Base-by-base conservation (phyloP, 2,888 invertebrate species). In the Standfussiana lucernea region DNA sequence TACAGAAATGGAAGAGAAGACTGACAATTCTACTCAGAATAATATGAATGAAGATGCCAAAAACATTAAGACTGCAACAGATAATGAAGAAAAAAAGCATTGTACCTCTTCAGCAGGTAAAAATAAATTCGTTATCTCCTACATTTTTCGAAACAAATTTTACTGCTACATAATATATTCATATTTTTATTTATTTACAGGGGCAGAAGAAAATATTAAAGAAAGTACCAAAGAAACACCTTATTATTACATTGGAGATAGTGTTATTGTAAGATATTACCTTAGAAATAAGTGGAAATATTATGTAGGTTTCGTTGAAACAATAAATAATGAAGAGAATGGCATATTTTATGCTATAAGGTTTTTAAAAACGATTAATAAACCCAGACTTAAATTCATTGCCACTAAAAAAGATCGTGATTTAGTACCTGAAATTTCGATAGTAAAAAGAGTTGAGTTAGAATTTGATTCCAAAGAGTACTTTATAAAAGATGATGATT, bases 221-320 rank as follows among this genome's bases (percentile, higher is more conserved):
- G 35, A 61, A 1, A 62, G 40, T 40, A 40, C 62, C 62, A 24
- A 62, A 2, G 62, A 62, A 37, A 62, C 6, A 37, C 62, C 3
- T 7, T 62, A 24, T 37, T 62, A 62, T 37, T 7, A 62, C 3
- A 6, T 0, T 62, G 13, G 7, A 37, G 45, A 47, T 21, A 47
- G 45, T 47, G 45, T 47, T 1, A 47, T 47, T 47, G 45, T 47
- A 47, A 47, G 45, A 47, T 47, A 47, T 47, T 64, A 64, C 62
- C 0, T 37, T 64, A 64, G 62, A 64, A 64, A 64, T 64, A 64
- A 15, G 62, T 37, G 62, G 62, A 37, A 64, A 64, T 64, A 64
- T 64, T 64, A 64, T 37, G 62, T 64, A 64, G 62, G 62, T 64
- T 64, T 64, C 62, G 62, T 62, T 7, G 24, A 62, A 62, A 13